Evolutionary conservation across 2,888 invertebrate genomes (phyloP).

Genomic region (Epinotia bilunana): DNA sequence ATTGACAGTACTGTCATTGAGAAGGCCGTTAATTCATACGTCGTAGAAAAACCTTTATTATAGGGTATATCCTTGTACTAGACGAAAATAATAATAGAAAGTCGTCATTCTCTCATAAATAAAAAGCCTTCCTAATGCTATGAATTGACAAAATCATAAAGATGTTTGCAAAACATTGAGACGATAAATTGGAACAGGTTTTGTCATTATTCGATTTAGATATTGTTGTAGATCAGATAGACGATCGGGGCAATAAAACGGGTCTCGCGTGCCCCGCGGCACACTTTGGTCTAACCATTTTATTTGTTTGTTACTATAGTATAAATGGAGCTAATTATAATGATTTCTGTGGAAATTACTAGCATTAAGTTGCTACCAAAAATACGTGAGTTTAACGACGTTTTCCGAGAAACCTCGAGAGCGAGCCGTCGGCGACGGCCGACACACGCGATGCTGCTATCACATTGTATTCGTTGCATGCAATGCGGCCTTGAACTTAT

Average conservation of each 20-base stretch:
- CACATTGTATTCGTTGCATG: conserved; percentile 49
- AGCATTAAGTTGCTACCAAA: conserved; percentile 84
- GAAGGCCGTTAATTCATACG: conserved; percentile 28
- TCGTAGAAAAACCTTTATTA: background rate
- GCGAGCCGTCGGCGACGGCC: conserved; percentile 67
- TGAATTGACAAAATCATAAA: background rate
- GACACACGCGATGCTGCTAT: conserved; percentile 64
- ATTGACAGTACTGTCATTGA: conserved; percentile 27
- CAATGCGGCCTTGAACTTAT: conserved; percentile 70
- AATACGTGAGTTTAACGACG: conserved; percentile 84
- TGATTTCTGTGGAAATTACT: conserved; percentile 83
- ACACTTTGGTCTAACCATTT: conserved; percentile 71
- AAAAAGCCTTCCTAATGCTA: background rate
- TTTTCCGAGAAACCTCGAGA: conserved; percentile 79
- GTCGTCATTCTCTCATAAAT: background rate
- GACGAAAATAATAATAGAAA: background rate
- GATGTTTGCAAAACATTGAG: background rate
- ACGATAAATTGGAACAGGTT: conserved; percentile 10
- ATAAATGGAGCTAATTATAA: conserved; percentile 83
- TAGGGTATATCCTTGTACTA: background rate
- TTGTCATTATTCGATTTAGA: conserved; percentile 30
- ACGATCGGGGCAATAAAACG: conserved; percentile 62
- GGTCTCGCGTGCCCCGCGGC: conserved; percentile 62
- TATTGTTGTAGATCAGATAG: conserved; percentile 55
- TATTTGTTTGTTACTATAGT: conserved; percentile 83